These are phyloP conservation scores for Euthynnus affinis DNA, from an alignment of 2,797 vertebrate species.

Conservation along the genomic window DNA sequence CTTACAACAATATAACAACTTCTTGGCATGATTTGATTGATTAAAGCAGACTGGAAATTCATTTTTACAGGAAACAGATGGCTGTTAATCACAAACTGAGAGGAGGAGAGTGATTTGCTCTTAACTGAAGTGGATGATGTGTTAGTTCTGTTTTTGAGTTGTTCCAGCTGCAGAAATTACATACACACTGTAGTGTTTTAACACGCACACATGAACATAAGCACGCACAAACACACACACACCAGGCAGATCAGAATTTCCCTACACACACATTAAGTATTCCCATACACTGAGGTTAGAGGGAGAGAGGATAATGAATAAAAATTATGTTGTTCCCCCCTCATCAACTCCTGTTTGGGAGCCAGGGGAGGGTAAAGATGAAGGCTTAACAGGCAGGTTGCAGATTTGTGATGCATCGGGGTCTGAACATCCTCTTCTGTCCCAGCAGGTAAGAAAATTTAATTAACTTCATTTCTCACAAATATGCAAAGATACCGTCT, in stretches of 20 bases:
- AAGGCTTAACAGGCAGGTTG: conserved; percentile 33
- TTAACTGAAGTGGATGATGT: conserved; percentile 64
- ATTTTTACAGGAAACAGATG: conserved; percentile 63
- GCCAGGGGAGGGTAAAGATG: conserved; percentile 16
- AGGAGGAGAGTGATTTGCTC: conserved; percentile 51
- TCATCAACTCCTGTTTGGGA: conserved; percentile 35
- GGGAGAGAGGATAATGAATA: conserved; percentile 57
- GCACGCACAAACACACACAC: not conserved
- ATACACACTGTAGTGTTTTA: conserved; percentile 14
- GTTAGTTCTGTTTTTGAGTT: conserved; percentile 42
- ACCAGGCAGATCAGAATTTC: conserved; percentile 17
- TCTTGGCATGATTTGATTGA: conserved; percentile 38
- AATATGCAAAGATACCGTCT: conserved; percentile 38
- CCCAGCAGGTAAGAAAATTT: conserved; percentile 38
- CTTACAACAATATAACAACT: conserved; percentile 8
- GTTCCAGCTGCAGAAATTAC: conserved; percentile 49
- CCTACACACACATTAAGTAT: conserved; percentile 13
- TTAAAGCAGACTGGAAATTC: conserved; percentile 12
- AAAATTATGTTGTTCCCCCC: conserved; percentile 44
- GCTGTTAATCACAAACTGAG: conserved; percentile 50
- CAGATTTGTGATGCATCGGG: conserved; percentile 23
- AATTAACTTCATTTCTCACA: conserved; percentile 38
- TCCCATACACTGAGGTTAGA: conserved; percentile 8
- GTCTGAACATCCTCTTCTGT: conserved; percentile 39
- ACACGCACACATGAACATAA: not conserved